Conservation (phyloP, 1,140 invertebrate species). For the Monochamus saltuarius region DNA sequence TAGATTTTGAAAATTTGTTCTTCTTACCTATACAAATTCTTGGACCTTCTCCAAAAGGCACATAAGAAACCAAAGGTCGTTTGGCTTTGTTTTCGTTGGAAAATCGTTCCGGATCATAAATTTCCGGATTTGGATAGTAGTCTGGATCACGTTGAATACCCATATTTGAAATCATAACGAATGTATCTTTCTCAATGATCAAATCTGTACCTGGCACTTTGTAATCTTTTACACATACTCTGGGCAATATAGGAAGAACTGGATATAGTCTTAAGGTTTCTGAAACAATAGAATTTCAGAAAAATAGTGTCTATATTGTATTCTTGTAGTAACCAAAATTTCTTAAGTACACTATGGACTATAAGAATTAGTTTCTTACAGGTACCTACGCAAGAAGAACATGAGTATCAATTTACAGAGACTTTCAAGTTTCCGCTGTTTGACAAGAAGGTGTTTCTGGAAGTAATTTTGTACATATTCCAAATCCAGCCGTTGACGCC, state of each 20-base stretch:
- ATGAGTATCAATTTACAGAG: too few relatives aligned
- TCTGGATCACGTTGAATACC: slow-evolving; percentile 64
- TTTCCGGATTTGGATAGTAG: slow-evolving; percentile 60
- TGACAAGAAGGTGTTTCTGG: too few relatives aligned
- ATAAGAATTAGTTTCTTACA: too few relatives aligned
- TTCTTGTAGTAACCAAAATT: too few relatives aligned
- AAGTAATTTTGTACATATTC: too few relatives aligned
- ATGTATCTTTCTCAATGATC: slow-evolving; percentile 61
- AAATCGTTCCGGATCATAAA: slow-evolving; percentile 65
- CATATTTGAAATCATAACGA: slow-evolving; percentile 61
- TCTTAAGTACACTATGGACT: too few relatives aligned
- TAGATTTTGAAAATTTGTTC: background rate
- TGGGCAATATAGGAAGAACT: slow-evolving; percentile 47
- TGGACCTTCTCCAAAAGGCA: slow-evolving; percentile 63
- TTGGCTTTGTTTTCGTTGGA: slow-evolving; percentile 48
- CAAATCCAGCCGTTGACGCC: too few relatives aligned
- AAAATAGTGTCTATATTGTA: too few relatives aligned
- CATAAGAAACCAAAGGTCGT: slow-evolving; percentile 50
- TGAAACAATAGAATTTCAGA: slow-evolving; percentile 18
- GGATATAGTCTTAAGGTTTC: slow-evolving; percentile 41
- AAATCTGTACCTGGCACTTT: slow-evolving; percentile 59
- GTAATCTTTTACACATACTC: slow-evolving; percentile 53
- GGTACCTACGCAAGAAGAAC: too few relatives aligned
- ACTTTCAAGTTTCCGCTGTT: too few relatives aligned
- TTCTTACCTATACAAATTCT: slow-evolving; percentile 60